Evolutionary conservation across 2,113 vertebrate genomes (phyloP), one percentile per base, ranked within the genome.

Genomic region (Holacanthus passer): DNA sequence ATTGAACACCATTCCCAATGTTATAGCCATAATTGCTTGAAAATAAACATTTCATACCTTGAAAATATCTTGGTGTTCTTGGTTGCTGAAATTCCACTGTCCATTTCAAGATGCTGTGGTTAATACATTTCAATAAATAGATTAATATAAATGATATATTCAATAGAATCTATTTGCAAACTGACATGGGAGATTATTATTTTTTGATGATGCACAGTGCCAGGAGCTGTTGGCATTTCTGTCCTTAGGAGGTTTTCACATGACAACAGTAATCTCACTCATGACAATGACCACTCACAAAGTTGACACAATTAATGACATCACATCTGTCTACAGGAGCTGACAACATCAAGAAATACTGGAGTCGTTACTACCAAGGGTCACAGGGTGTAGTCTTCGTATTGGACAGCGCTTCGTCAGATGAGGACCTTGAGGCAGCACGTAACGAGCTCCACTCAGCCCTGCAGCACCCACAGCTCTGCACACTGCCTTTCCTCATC

Each of bases 281-380:
- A 37, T n/a, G 12, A 48, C 31, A 24, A 43, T 31, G 48, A 45
- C 41, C 29, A 24, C 20, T 58, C 31, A 14, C n/a, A 16, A 73
- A 41, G 19, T 43, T 67, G 43, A 53, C 47, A 37, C 17, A 58
- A 71, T 70, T 41, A 73, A 75, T 58, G n/a, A 20, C 32, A 24
- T 31, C 74, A 48, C 24, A 62, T 88, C 6, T 75, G 35, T 79
- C 82, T 77, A 73, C 94, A 99, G 98, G 98, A 32, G 96, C 98
- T 73, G 97, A 98, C 88, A 97, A 95, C 91, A 99, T 99, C 93
- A 97, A 99, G 94, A 99, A 99, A 86, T 99, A 99, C 76, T 99
- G 98, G 98, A 98, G 98, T 90, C 97, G 98, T 87, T 99, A 99
- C 94, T 99, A 99, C 95, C 98, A 99, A 94, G 98, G 98, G 83